Evolutionary conservation across 2,888 invertebrate species (phyloP), one percentile per base, ranked within the genome.

Genomic region (Zaprionus lineosus): DNA sequence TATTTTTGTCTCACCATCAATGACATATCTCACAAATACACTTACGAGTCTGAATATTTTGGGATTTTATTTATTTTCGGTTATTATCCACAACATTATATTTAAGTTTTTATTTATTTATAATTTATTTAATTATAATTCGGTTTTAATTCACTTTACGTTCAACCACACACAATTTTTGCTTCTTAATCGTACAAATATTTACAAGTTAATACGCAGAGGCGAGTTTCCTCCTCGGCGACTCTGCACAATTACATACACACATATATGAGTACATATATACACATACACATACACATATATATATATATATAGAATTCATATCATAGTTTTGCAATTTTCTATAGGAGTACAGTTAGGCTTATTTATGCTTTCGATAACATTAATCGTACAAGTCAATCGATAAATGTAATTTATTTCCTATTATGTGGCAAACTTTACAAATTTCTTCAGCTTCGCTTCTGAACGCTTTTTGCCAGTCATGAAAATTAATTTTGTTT

Each of bases 101-200:
- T 65, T 28, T 70, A 61, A 39, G 46, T 29, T 50, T 70, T 48
- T 33, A 28, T 52, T 33, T n/a, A n/a, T n/a, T n/a, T n/a, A n/a
- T n/a, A n/a, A n/a, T n/a, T n/a, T n/a, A n/a, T n/a, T n/a, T n/a
- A n/a, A n/a, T n/a, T n/a, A n/a, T n/a, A n/a, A n/a, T n/a, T n/a
- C n/a, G n/a, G n/a, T n/a, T n/a, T n/a, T n/a, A n/a, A n/a, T n/a
- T n/a, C n/a, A n/a, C n/a, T n/a, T n/a, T n/a, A n/a, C n/a, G n/a
- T n/a, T n/a, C n/a, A n/a, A n/a, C n/a, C n/a, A n/a, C 60, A 57
- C 72, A 69, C 46, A 60, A 52, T 66, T 24, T 51, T 57, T 57
- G 39, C 37, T 46, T 40, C 48, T 59, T 82, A 68, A 47, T 48
- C 75, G 57, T 77, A 74, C 82, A 82, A 69, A 74, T 77, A 77